Base-by-base conservation (phyloP, 2,113 vertebrate genomes). In the Proterorhinus semilunaris region DNA sequence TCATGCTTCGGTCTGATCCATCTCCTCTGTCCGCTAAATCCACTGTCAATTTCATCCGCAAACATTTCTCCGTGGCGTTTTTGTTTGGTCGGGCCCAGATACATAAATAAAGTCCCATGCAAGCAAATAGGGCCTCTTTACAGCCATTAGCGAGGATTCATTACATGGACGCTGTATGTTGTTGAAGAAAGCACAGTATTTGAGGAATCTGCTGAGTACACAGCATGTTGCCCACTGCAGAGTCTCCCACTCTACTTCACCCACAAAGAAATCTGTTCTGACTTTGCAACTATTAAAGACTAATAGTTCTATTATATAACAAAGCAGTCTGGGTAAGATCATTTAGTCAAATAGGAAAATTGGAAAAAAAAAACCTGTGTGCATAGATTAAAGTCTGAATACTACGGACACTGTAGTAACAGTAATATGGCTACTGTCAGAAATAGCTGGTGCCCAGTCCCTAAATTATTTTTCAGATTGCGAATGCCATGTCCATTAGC, bases 81-180 rank as follows among this genome's bases (percentile, higher is more conserved):
- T 72, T 68, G 59, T 81, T 87, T 83, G 79, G 13, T 61, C 4
- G 51, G 75, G 74, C 80, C 71, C 62, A 42, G 64, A 79, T 62
- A 83, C 78, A 67, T 66, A 77, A 76, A 80, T 73, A 69, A 52
- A 13, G 58, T 71, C 55, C 15, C 46, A 48, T 55, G 55, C 47
- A 69, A 46, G 68, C 73, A 71, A 51, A 81, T 47, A 75, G 15
- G 69, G 67, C 52, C 44, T 72, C 63, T 67, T 81, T 80, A 78
- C 65, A 68, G 66, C 66, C 69, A 82, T 82, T 86, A 84, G 76
- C 81, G 85, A 71, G 72, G 68, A 82, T 74, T 87, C 85, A 77
- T 87, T 81, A 87, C 71, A 82, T 81, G 78, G 63, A 13, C n/a
- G 72, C 68, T 87, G 82, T 90, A 84, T 90, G 86, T 90, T 89